Conservation (phyloP, 2,888 invertebrate genomes). For the Byasa hedistus region DNA sequence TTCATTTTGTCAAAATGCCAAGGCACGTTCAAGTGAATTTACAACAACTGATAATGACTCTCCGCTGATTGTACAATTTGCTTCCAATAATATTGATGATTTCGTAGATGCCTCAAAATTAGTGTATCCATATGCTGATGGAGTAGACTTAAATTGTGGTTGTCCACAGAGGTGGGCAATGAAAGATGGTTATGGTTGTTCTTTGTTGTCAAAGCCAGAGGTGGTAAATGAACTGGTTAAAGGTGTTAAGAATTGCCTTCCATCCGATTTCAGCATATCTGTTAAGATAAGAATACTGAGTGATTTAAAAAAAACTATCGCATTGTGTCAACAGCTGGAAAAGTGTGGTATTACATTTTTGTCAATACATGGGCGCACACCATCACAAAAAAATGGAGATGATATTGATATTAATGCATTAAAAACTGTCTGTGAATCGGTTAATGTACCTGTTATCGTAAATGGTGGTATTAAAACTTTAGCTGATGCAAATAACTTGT, state of each 20-base stretch:
- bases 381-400: constrained; percentile 87
- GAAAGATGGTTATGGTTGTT: constrained; percentile 93
- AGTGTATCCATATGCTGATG: constrained; percentile 90
- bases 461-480: constrained; percentile 93
- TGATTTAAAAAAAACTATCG: constrained; percentile 85
- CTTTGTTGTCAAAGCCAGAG: constrained; percentile 90
- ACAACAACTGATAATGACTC: constrained; percentile 86
- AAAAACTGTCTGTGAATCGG: constrained; percentile 83
- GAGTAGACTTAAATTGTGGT: constrained; percentile 98
- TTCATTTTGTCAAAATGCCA: constrained; percentile 92
- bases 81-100: constrained; percentile 90
- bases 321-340: constrained; percentile 89
- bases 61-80: constrained; percentile 97
- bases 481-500: constrained; percentile 84
- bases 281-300: constrained; percentile 93
- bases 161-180: constrained; percentile 98
- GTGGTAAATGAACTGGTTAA: constrained; percentile 88
- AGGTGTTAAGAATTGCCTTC: constrained; percentile 86
- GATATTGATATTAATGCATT: constrained; percentile 86
- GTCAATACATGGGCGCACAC: constrained; percentile 95
- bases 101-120: constrained; percentile 92
- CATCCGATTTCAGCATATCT: constrained; percentile 90
- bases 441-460: constrained; percentile 92
- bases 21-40: constrained; percentile 92
- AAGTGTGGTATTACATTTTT: constrained; percentile 93